Base-by-base conservation (phyloP, 2,113 vertebrate genomes). In the Calypte anna region DNA sequence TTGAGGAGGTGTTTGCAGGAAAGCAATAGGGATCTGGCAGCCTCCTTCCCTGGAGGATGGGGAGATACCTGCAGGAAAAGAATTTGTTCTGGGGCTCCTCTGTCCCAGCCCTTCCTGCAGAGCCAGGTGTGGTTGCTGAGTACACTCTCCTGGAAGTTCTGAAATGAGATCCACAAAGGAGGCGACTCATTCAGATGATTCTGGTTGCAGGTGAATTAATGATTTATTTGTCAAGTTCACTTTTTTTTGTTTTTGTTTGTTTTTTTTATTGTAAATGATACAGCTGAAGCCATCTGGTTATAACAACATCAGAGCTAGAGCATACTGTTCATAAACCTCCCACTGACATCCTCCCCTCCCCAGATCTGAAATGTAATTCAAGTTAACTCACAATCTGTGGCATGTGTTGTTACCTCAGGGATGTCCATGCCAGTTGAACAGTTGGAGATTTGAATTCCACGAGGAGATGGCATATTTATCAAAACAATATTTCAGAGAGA, bases 221-320 rank as follows among this genome's bases (percentile, higher is more conserved):
- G 74, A 68, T 87, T 51, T 4, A 9, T 80, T 81, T 75, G 75
- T 87, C 86, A 94, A 48, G 69, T 86, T 91, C 62, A 4, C 76
- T 62, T 15, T 55, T 46, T 89, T 67, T 46, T 85, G 77, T 31
- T 94, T 13, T n/a, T 67, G 89, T 93, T 91, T 95, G 80, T 88
- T 92, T 96, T 92, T 96, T 93, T 90, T 22, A 23, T 77, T 85
- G 95, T 96, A 88, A 97, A 90, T 54, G 97, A 95, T 97, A 96
- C 94, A 95, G 96, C 96, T 86, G 96, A 96, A 97, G 97, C 97
- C 98, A 97, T 98, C 97, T 98, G 97, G 94, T 96, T 94, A 28
- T 91, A 92, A 91, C 96, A 95, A 94, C 94, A 94, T 97, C 96
- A 97, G 97, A 97, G 97, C 91, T 88, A 64, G 96, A 93, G 97